Evolutionary conservation across 2,113 vertebrate genomes (phyloP).

Genomic region (Melanostigma gelatinosum): DNA sequence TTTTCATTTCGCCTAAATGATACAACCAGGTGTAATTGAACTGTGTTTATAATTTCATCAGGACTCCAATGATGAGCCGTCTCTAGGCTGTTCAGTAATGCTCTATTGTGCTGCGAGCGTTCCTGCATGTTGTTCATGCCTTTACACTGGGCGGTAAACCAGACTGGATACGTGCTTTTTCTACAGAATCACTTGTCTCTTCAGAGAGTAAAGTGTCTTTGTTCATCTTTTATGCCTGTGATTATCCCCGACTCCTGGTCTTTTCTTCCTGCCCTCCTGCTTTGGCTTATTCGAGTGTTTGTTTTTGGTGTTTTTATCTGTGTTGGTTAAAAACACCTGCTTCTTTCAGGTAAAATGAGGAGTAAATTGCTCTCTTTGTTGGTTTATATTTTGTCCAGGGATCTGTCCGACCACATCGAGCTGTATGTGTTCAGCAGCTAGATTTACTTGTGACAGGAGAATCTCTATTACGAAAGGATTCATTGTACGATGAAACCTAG

Average conservation of each 20-base stretch:
- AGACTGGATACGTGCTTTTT: neutral
- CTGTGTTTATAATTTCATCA: conserved; percentile 77
- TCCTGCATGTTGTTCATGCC: neutral
- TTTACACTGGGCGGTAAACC: neutral
- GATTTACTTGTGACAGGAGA: neutral
- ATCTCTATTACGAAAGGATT: neutral
- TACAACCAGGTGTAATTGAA: conserved; percentile 67
- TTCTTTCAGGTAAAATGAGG: neutral
- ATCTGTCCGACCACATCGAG: neutral
- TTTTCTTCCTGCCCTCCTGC: too few species aligned
- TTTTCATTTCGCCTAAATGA: conserved; percentile 72
- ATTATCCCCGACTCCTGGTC: neutral
- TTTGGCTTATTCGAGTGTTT: neutral
- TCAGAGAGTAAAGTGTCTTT: neutral
- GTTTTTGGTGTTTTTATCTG: neutral
- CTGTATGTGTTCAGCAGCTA: neutral
- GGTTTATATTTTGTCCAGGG: neutral
- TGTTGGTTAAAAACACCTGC: neutral
- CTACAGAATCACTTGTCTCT: neutral
- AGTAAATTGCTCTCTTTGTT: neutral
- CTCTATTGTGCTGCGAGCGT: conserved; percentile 10
- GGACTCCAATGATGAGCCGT: conserved; percentile 63
- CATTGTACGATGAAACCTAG: neutral
- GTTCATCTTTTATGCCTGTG: neutral
- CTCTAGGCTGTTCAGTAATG: conserved; percentile 45